Evolutionary conservation across 2,113 vertebrate genomes (phyloP).

Genomic region (Rhinopomastus cyanomelas): DNA sequence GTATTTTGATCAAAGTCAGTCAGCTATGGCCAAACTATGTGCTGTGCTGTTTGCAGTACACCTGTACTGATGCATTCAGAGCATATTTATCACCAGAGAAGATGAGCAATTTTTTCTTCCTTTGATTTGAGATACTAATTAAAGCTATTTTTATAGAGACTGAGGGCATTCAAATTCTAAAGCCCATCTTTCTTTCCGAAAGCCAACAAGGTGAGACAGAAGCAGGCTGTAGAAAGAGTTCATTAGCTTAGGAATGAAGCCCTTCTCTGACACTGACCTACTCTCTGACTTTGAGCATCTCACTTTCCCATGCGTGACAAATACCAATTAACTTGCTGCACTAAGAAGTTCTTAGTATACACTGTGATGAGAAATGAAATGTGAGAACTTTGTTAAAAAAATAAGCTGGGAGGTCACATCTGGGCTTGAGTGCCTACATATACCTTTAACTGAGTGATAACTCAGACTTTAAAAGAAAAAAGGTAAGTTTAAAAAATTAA

Average conservation of each 20-base stretch:
- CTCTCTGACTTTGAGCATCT: constrained; percentile 53
- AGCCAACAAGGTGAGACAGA: constrained; percentile 14
- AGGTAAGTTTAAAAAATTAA: constrained; percentile 50
- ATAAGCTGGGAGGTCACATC: constrained; percentile 23
- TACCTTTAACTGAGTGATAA: constrained; percentile 50
- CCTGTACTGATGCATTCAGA: neutral
- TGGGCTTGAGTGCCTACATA: constrained; percentile 6
- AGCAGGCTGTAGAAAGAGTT: constrained; percentile 14
- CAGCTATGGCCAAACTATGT: neutral
- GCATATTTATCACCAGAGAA: constrained; percentile 2
- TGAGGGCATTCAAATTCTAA: neutral
- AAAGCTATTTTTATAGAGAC: constrained; percentile 43
- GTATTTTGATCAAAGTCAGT: constrained; percentile 39
- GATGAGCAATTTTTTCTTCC: neutral
- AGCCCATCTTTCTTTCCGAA: neutral
- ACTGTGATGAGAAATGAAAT: constrained; percentile 45
- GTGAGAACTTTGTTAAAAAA: neutral
- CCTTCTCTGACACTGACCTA: constrained; percentile 48
- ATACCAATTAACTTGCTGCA: constrained; percentile 56
- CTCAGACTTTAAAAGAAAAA: constrained; percentile 35
- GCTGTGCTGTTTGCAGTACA: neutral
- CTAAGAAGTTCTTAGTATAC: constrained; percentile 46
- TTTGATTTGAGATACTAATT: constrained; percentile 51
- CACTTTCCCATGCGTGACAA: constrained; percentile 47
- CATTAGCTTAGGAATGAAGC: constrained; percentile 11